Evolutionary conservation across 1,140 invertebrate species (phyloP), one percentile per base, ranked within the genome.

Genomic region (Neuroterus valhalla): DNA sequence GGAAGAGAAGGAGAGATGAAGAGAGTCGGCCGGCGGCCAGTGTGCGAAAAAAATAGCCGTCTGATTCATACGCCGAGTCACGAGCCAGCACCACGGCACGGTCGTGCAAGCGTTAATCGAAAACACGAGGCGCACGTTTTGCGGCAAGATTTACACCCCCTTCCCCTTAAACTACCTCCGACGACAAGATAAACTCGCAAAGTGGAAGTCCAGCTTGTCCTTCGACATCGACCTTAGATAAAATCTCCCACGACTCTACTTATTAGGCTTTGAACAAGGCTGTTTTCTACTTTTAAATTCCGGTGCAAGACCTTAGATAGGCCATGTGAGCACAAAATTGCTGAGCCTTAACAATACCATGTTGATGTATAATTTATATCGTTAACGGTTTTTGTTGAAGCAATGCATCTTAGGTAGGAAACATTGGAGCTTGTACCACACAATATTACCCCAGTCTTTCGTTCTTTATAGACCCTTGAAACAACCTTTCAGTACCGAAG

Each of bases 41-140:
- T 70, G 75, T 15, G 68, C 71, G 79, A 81, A 86, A 79, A 82
- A 77, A 86, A 84, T 82, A 83, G 77, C 73, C 70, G 74, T 67
- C 79, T 85, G 85, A 84, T 84, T 86, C 85, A 85, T 86, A 80
- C 81, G 72, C 78, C 75, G 76, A 78, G 84, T 82, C 85, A 85
- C 81, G 79, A 82, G 46, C 76, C 71, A 76, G 68, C 45, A 70
- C 80, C 75, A 76, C 72, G 81, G 75, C 68, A 73, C 66, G 70
- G 67, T 38, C 31, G 10, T 38, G 31, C 31, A 38, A 38, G 31
- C 31, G 31, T 62, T 78, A 83, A 83, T 82, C 79, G 72, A 81
- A 82, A 82, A 82, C 82, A 77, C 77, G 79, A 78, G 76, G 78
- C 80, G 81, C 77, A 76, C 78, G 70, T 75, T 69, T 78, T 73